Evolutionary conservation across 2,797 vertebrate genomes (phyloP), one percentile per base, ranked within the genome.

Genomic region (Simalia tracyae): DNA sequence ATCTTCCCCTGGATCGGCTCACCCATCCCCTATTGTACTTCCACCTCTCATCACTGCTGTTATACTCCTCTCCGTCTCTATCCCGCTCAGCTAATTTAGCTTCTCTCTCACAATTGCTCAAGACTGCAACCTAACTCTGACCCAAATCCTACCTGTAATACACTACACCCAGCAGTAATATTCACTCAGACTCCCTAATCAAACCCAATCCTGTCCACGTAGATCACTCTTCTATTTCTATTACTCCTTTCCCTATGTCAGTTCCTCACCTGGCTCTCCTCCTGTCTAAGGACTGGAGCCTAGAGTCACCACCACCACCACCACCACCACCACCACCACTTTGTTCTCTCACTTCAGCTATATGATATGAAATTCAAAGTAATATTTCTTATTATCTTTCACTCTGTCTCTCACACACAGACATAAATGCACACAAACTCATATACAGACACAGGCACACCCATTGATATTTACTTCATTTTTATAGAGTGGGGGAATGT

Each of bases 251-350:
- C 72, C 36, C 19, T 76, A 10, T 76, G 22, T 76, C 72, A 76
- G 1, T 76, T 42, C 17, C 19, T 76, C 36, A 42, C 3, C 9
- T 76, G 36, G 19, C 8, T 36, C 10, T 76, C 36, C 8, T 76
- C 36, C 28, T 66, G 64, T n/a, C 64, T 66, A n/a, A 4, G 10
- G 64, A 66, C 11, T 28, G 12, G 28, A 11, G 10, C 11, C 11
- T 11, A n/a, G 64, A 66, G 11, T 11, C 1, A 12, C 28, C 12
- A 1, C 7, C 1, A 12, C 28, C 12, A 1, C 7, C 12, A 1
- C 7, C 1, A 12, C 28, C 12, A 1, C 7, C 12, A 1, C 7
- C 1, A 12, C 28, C 12, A 1, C 7, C 10, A 4, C 64, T 66
- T 66, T 66, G 64, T 66, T 66, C 64, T 66, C 28, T 66, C 64